Base-by-base conservation (phyloP, 2,888 invertebrate genomes). In the Fragum sueziense region DNA sequence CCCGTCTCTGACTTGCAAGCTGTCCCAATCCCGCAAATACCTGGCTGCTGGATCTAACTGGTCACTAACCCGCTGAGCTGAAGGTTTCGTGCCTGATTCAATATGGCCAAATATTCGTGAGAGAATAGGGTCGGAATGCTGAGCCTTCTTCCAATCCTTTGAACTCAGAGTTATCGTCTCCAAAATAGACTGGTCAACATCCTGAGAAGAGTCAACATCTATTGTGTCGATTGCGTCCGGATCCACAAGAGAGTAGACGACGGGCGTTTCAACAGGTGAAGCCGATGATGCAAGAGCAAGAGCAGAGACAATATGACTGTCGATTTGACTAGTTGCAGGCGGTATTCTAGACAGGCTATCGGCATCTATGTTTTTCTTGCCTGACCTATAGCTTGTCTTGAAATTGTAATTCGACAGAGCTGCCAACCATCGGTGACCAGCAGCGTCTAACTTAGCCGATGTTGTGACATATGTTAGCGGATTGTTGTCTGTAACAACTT, bases 51-150 rank as follows among this genome's bases (percentile, higher is more conserved):
- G 52, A 52, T 52, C 52, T n/a, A 52, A 52, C n/a, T 7, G 4
- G 7, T 20, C 52, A 52, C 51, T 29, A 6, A 22, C 41, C 41
- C 27, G 71, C 61, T 51, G 33, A 54, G 65, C 74, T 17, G 52
- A 54, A 14, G 78, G 74, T 62, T 62, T 73, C 20, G 70, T 78
- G 25, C 78, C 78, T 31, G 62, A 20, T 7, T 47, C 51, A 29
- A 76, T 20, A 41, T 70, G 41, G 20, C 25, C 37, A 22, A 61
- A 25, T 6, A 73, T 17, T 27, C 61, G 14, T n/a, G 69, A 14
- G 6, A 52, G 6, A 52, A 52, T 20, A 20, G 52, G 52, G 20
- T 52, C 52, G 4, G 11, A 9, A 52, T n/a, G 52, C n/a, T 52
- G 52, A 22, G 52, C 52, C 22, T 52, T 52, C n/a, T 11, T 52